Percentiles rank a stretch among this genome's conserved stretches.
Evolutionary conservation across 2,888 invertebrate genomes (phyloP).

Genomic region (Erpobdella octoculata): DNA sequence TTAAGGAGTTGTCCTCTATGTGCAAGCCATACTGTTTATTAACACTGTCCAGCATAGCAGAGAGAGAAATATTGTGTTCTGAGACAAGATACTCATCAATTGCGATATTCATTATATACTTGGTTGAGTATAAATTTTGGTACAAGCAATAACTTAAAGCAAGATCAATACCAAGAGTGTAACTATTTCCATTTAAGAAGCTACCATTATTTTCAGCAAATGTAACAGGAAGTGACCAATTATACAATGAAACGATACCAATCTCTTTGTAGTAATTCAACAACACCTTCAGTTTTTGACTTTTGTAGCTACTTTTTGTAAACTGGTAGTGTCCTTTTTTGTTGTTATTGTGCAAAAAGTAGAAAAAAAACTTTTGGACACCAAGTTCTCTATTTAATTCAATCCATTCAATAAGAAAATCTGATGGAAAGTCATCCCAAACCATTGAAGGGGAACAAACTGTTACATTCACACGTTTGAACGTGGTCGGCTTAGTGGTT

Average conservation of each 20-base stretch:
- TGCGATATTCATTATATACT: neutral
- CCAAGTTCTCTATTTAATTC: slow-evolving; percentile 9
- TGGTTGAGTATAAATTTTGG: neutral
- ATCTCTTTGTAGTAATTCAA: neutral
- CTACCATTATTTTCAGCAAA: neutral
- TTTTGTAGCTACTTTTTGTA: neutral
- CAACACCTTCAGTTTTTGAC: neutral
- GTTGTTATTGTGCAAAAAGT: neutral
- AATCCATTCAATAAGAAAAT: neutral
- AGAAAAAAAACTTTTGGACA: slow-evolving; percentile 12
- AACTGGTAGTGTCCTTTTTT: neutral
- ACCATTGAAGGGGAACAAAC: neutral
- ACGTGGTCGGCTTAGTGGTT: neutral
- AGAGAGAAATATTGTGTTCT: neutral
- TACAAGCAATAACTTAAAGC: neutral
- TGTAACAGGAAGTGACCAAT: neutral
- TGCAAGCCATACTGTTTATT: too few species aligned
- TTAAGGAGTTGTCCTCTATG: too few species aligned
- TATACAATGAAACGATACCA: neutral
- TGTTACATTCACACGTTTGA: neutral
- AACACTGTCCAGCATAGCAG: neutral
- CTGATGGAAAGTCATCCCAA: neutral
- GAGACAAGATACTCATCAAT: neutral
- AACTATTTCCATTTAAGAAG: neutral
- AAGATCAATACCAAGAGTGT: neutral